phyloP scores from a whole-genome alignment of 2,888 invertebrate species.

The Augochlorella aurata region DNA sequence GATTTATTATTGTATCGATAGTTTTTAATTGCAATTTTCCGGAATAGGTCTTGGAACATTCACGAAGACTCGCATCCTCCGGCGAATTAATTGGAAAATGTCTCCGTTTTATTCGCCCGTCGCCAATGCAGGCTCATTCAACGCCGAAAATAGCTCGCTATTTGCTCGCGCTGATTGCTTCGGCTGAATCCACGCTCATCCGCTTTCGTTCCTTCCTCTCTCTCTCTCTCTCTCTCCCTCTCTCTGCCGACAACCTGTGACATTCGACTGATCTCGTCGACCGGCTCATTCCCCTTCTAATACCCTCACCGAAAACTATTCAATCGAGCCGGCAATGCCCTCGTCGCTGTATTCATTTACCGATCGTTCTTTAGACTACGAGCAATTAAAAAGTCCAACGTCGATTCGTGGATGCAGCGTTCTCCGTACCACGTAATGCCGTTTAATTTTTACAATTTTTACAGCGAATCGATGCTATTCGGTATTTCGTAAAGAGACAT shows the following conservation, averaged over 20 bases:
- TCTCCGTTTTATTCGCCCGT: neutral
- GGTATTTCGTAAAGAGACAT: too few relatives aligned
- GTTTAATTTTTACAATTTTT: too few relatives aligned
- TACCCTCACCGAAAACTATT: neutral
- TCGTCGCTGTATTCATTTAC: neutral
- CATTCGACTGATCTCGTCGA: neutral
- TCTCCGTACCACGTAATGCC: too few relatives aligned
- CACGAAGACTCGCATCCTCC: too few relatives aligned
- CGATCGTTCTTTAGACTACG: too few relatives aligned
- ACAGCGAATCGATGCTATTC: too few relatives aligned
- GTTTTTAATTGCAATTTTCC: too few relatives aligned
- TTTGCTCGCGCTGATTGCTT: conserved; percentile 35
- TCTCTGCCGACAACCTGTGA: neutral
- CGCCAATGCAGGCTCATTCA: neutral
- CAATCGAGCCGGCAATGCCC: neutral
- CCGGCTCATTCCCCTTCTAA: neutral
- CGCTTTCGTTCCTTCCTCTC: neutral
- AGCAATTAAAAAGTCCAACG: too few relatives aligned
- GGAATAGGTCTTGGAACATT: too few relatives aligned
- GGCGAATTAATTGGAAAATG: neutral
- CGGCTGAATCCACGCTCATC: conserved; percentile 14
- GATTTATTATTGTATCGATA: too few relatives aligned
- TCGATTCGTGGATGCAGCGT: neutral
- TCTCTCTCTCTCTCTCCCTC: neutral
- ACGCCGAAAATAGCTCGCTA: conserved; percentile 16